Conservation (phyloP, 2,113 vertebrate genomes). For the Genyomyrus donnyi region DNA sequence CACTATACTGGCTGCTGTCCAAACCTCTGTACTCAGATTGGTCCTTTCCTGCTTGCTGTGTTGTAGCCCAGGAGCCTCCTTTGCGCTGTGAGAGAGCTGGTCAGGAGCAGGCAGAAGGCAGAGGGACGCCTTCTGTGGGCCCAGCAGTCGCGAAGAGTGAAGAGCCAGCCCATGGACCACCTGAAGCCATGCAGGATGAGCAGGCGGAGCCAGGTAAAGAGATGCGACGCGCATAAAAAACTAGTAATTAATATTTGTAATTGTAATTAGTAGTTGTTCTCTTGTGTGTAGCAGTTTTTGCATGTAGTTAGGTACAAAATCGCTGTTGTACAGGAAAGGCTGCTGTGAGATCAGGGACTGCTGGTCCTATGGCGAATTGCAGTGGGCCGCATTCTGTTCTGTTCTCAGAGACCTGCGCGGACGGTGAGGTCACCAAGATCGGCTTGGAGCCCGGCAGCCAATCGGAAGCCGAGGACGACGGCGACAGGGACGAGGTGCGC, state of each 20-base stretch:
- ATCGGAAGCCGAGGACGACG: conserved; percentile 39
- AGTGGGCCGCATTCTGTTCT: background rate
- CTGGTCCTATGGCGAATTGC: background rate
- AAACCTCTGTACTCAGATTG: background rate
- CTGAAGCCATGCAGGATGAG: conserved; percentile 34
- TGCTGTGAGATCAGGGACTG: background rate
- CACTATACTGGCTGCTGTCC: background rate
- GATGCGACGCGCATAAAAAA: background rate
- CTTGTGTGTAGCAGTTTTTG: background rate
- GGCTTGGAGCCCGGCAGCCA: conserved; percentile 14
- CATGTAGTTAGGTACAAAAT: background rate
- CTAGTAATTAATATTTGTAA: background rate
- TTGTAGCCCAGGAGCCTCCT: conserved; percentile 34
- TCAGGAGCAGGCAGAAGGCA: conserved; percentile 24
- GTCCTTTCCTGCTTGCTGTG: background rate
- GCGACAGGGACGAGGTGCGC: conserved; percentile 79
- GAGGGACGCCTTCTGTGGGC: conserved; percentile 22
- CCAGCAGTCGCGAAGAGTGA: conserved; percentile 26
- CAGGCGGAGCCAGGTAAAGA: conserved; percentile 40
- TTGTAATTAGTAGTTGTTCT: background rate
- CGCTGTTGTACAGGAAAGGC: background rate
- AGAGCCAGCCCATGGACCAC: conserved; percentile 29
- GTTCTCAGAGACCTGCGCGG: conserved; percentile 13
- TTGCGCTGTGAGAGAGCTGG: conserved; percentile 35
- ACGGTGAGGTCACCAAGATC: conserved; percentile 11